Evolutionary conservation across 2,797 vertebrate genomes (phyloP).

Genomic region (Poliocrania exsul): DNA sequence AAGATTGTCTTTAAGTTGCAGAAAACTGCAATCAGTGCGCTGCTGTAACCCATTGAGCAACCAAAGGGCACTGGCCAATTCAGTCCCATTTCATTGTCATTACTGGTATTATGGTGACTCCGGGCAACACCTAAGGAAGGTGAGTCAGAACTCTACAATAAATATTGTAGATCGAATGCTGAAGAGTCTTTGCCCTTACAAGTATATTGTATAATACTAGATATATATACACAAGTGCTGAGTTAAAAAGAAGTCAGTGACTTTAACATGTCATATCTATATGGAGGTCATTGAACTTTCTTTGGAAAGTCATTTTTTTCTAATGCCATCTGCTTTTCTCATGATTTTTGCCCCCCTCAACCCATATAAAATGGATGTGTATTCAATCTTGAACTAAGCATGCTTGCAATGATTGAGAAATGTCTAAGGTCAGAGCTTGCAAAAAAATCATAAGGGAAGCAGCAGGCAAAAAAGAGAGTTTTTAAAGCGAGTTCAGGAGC

Average conservation of each 20-base stretch:
- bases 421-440: constrained; percentile 72
- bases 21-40: background rate
- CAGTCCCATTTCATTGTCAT: constrained; percentile 32
- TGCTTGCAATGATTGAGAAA: constrained; percentile 69
- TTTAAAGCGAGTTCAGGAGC: constrained; percentile 47
- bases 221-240: constrained; percentile 29
- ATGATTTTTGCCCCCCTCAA: constrained; percentile 60
- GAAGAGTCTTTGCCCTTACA: constrained; percentile 63
- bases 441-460: constrained; percentile 67
- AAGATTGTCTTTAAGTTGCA: background rate
- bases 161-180: constrained; percentile 10
- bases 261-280: constrained; percentile 62
- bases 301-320: constrained; percentile 72
- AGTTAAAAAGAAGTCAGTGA: constrained; percentile 71
- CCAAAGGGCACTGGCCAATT: background rate
- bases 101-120: constrained; percentile 23
- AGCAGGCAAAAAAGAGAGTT: constrained; percentile 62
- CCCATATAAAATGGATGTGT: constrained; percentile 61
- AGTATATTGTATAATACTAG: constrained; percentile 68
- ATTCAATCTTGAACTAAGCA: constrained; percentile 59
- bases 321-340: constrained; percentile 72
- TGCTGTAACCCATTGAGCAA: background rate
- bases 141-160: constrained; percentile 56
- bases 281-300: constrained; percentile 69
- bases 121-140: constrained; percentile 47